Evolutionary conservation across 2,888 invertebrate genomes (phyloP), one percentile per base, ranked within the genome.

Genomic region (Tricholauxania praeusta): DNA sequence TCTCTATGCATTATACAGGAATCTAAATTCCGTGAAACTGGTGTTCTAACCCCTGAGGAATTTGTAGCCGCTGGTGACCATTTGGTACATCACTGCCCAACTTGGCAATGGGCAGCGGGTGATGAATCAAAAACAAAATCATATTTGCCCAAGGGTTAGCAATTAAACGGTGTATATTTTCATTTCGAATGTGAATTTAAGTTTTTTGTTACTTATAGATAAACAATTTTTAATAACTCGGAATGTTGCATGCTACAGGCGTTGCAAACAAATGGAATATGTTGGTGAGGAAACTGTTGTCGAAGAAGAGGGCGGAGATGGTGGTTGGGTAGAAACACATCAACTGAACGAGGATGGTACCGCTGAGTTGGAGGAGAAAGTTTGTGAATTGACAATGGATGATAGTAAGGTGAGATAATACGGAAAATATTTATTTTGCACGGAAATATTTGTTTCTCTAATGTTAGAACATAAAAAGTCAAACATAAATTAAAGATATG

Each of bases 31-130:
- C 93, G 94, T 80, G 98, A 99, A 88, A 99, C 98, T 15, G 99
- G 99, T 49, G 98, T 99, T 3, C 87, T 99, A 47, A 99, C 98
- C n/a, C 99, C 99, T 1, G 98, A 98, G 86, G 99, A 99, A 89
- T 99, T 99, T 90, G 96, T 99, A 5, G 96, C 95, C 5, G 99
- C 99, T 22, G 99, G 99, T 1, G 99, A 99, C 84, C 99, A 99
- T 88, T 89, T 99, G 72, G 98, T 99, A 0, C 98, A 99, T 88
- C 98, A 99, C 85, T 99, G 99, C 85, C 99, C 99, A 0, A 99
- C 99, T 0, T 99, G 99, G 99, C 96, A 97, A 84, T 99, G 99
- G 99, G 93, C 96, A 1, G 81, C 85, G 1, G 98, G 98, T 0
- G 98, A 99, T 86, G 95, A 96, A 79, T 90, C 93, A n/a, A 95